Evolutionary conservation across 2,888 invertebrate species (phyloP), one percentile per base, ranked within the genome.

Genomic region (Drosophila mulleri): DNA sequence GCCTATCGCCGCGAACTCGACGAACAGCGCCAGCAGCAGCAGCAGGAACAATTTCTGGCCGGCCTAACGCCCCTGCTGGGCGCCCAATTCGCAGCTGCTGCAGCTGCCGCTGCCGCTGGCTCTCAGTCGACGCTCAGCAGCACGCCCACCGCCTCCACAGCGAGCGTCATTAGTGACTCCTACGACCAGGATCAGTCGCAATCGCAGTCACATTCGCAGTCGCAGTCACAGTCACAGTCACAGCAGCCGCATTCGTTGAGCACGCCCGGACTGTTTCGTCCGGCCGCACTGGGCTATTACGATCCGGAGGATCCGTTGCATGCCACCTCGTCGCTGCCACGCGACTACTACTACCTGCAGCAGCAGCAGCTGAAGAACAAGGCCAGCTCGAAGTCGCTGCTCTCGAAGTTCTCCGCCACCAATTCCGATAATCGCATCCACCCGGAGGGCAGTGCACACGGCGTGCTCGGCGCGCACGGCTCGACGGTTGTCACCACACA

Each of bases 21-120:
- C 81, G 91, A 93, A 89, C 91, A 82, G 90, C 92, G 78, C 88
- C 93, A 78, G 91, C 94, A 90, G 92, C 93, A 89, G 92, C 94
- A 80, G 84, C 91, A 90, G 82, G 92, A 90, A 78, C 92, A 90
- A 61, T 91, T 90, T 75, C 80, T 90, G 18, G 92, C 92, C 60
- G 92, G 91, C 67, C 66, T 91, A 42, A 90, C 92, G 35, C 92
- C 91, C 0, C 67, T 91, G 37, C 76, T 91, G 62, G 90, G 91
- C 44, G 90, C 91, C n/a, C 92, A 91, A 65, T 76, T 92, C 56
- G 83, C 59, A 29, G 59, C 85, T 5, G 83, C 84, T 9, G 79
- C 80, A 11, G 86, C 86, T 7, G 86, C 79, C 52, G 68, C 86
- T 63, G 90, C 81, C 14, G 83, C 80, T 14, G 89, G 82, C 26